phyloP scores from a whole-genome alignment of 2,888 invertebrate species.

The Agyllia agylla region DNA sequence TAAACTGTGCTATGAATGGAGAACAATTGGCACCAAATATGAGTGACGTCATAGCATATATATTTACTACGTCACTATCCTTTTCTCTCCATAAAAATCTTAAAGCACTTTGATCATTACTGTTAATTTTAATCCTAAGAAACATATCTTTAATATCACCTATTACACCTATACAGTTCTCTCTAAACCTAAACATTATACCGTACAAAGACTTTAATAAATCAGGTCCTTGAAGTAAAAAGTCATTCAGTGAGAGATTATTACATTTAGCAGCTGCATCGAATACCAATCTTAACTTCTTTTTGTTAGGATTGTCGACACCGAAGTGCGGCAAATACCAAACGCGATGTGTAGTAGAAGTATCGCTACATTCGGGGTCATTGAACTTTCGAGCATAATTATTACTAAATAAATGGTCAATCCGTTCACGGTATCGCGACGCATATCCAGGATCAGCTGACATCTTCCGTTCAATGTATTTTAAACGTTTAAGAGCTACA shows the following conservation, averaged over 20 bases:
- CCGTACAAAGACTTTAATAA: conserved; percentile 12
- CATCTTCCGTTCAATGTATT: conserved; percentile 16
- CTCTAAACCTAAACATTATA: conserved; percentile 22
- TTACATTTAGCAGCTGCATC: conserved; percentile 10
- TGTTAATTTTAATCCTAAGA: conserved; percentile 76
- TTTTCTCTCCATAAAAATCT: conserved; percentile 11
- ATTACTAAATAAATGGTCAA: neutral
- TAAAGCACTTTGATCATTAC: conserved; percentile 15
- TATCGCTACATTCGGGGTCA: neutral
- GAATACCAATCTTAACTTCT: conserved; percentile 41
- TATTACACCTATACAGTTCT: neutral
- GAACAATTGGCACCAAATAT: conserved; percentile 36
- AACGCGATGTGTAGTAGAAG: neutral
- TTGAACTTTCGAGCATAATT: conserved; percentile 8
- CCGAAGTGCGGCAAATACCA: conserved; percentile 79
- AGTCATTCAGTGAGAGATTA: neutral
- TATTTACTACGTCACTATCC: conserved; percentile 26
- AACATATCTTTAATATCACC: conserved; percentile 76
- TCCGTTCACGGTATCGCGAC: conserved; percentile 8
- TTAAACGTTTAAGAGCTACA: conserved; percentile 12
- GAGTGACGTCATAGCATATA: conserved; percentile 74
- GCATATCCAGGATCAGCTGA: neutral
- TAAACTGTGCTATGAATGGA: conserved; percentile 29
- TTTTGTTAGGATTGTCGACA: conserved; percentile 74
- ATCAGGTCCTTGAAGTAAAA: conserved; percentile 6